These are phyloP conservation scores for Taxidea taxus DNA, from an alignment of 2,113 vertebrate genomes.

Conservation along the genomic window DNA sequence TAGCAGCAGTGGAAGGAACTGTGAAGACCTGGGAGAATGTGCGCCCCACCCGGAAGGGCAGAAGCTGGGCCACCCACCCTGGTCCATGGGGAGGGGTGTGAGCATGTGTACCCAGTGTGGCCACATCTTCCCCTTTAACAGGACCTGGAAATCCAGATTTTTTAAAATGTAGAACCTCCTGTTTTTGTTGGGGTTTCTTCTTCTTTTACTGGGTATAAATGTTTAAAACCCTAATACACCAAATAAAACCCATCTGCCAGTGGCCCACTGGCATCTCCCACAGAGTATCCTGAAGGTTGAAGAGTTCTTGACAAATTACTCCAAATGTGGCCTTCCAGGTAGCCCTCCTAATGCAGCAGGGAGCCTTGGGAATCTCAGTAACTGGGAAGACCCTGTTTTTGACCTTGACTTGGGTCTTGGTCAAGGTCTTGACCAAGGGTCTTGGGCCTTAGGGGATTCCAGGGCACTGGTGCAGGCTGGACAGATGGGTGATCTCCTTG, in stretches of 20 bases:
- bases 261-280: not conserved
- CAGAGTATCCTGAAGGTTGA: not conserved
- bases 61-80: not conserved
- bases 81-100: rapidly evolving
- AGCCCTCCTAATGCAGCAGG: not conserved
- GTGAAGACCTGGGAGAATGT: rapidly evolving
- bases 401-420: not conserved
- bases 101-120: too few relatives aligned
- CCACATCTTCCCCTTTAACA: not conserved
- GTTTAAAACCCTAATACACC: not conserved
- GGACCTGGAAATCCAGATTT: not conserved
- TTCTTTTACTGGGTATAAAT: not conserved
- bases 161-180: not conserved
- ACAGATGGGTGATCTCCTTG: not conserved
- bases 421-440: not conserved
- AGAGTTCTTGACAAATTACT: not conserved
- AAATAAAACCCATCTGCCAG: not conserved
- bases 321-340: not conserved
- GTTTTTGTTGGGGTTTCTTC: not conserved
- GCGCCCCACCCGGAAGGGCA: not conserved
- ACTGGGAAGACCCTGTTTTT: not conserved
- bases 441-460: not conserved
- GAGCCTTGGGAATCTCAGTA: not conserved
- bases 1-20: not conserved
- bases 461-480: not conserved